These are phyloP conservation scores for Lophotriccus pileatus DNA, from an alignment of 2,797 vertebrate species.

Conservation along the genomic window DNA sequence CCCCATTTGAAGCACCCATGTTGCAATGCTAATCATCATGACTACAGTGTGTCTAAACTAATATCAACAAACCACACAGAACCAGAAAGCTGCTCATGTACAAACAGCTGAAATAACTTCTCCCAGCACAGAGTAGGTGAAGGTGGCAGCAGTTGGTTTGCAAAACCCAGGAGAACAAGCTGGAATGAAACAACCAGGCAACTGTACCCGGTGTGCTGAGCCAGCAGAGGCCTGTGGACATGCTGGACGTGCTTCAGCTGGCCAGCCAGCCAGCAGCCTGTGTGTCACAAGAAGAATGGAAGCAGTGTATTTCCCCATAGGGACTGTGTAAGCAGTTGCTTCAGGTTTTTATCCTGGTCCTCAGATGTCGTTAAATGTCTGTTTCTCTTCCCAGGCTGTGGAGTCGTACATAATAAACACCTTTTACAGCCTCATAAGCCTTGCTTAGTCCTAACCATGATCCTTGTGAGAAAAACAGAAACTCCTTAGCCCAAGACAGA, in stretches of 20 bases:
- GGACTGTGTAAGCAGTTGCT: neutral
- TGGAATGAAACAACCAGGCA: neutral
- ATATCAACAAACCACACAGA: neutral
- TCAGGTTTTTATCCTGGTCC: neutral
- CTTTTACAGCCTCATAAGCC: neutral
- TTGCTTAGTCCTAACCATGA: neutral
- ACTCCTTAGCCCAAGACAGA: neutral
- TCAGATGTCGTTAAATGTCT: neutral
- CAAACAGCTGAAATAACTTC: neutral
- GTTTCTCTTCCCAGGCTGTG: neutral
- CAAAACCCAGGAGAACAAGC: neutral
- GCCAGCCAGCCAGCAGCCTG: fast-evolving
- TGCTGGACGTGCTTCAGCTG: fast-evolving
- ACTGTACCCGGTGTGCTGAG: fast-evolving
- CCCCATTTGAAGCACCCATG: fast-evolving
- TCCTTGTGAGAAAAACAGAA: neutral
- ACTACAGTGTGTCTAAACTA: fast-evolving
- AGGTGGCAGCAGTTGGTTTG: neutral
- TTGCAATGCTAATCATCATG: neutral
- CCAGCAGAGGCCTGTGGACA: fast-evolving
- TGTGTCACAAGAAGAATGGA: fast-evolving
- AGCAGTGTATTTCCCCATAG: fast-evolving
- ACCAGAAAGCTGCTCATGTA: neutral
- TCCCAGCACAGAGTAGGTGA: neutral
- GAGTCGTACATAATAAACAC: neutral